Base-by-base conservation (phyloP, 2,113 vertebrate genomes). In the Gavia stellata region DNA sequence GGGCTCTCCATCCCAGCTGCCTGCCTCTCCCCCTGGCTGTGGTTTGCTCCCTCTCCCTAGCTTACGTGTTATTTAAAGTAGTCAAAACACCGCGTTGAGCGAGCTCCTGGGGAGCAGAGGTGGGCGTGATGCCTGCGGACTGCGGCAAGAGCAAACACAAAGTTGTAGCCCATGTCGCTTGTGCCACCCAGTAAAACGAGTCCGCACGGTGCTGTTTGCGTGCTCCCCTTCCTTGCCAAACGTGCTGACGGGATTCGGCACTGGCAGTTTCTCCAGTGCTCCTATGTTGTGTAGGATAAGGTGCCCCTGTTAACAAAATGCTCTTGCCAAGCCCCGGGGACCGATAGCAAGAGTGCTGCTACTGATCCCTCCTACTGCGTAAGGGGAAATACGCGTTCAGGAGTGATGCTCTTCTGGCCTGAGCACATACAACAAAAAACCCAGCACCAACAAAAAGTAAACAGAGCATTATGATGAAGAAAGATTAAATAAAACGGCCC, bases 121-220 rank as follows among this genome's bases (percentile, higher is more conserved):
- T 1, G 0, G 34, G 8, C 2, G 1, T 24, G 29, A 56, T 0
- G 10, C 12, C 40, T 44, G 12, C 0, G 0, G 36, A 36, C 23
- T 11, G 2, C n/a, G 59, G 19, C 71, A 70, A 40, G 40, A 68
- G 14, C 20, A 74, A 79, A 33, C 29, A 52, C 17, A 25, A 26
- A 70, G 19, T 12, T 50, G 28, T 29, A 29, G 12, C 10, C 4
- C 11, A 2, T 4, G 12, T 58, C 52, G 18, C 17, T 79, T 67
- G 53, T 61, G 34, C 33, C 3, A 2, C 36, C 11, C 24, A 19
- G 31, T n/a, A 50, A 78, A 86, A 72, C 4, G 3, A 52, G 25
- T 28, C 40, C 40, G 25, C 31, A 24, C 16, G 20, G 29, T 17
- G 28, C 44, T 72, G 15, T 33, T 56, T 56, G 55, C 78, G 9